These are phyloP conservation scores for Lepidocyrtoides sp. DNA, from an alignment of 2,888 invertebrate genomes.

Conservation along the genomic window DNA sequence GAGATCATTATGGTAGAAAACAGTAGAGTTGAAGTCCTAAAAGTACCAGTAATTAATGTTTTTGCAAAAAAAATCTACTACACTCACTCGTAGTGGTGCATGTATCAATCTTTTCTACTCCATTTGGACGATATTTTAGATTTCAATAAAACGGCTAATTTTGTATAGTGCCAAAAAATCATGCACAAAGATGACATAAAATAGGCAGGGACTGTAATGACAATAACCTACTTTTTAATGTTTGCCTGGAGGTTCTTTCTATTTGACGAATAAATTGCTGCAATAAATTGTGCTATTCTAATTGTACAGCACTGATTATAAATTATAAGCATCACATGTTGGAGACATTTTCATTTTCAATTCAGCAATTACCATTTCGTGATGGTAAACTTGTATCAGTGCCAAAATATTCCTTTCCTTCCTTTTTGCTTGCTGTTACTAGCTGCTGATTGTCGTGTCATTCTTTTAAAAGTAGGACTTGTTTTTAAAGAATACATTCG, in stretches of 20 bases:
- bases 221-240: conserved; percentile 19
- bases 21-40: not conserved
- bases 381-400: conserved; percentile 9
- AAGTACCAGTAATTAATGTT: too few relatives aligned
- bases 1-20: not conserved
- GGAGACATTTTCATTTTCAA: not conserved
- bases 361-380: not conserved
- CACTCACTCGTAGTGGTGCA: too few relatives aligned
- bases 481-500: too few relatives aligned
- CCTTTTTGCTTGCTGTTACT: too few relatives aligned
- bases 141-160: too few relatives aligned
- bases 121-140: too few relatives aligned
- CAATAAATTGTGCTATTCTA: not conserved
- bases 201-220: conserved; percentile 1
- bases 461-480: not conserved
- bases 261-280: not conserved
- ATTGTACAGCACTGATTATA: not conserved
- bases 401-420: conserved; percentile 35
- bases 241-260: conserved; percentile 33
- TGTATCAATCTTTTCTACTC: too few relatives aligned
- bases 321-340: too few relatives aligned
- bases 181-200: not conserved
- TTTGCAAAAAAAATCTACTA: too few relatives aligned
- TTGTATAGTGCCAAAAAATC: not conserved
- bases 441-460: not conserved